Conservation (phyloP, 2,797 vertebrate species). For the Nannoperca obscura region DNA sequence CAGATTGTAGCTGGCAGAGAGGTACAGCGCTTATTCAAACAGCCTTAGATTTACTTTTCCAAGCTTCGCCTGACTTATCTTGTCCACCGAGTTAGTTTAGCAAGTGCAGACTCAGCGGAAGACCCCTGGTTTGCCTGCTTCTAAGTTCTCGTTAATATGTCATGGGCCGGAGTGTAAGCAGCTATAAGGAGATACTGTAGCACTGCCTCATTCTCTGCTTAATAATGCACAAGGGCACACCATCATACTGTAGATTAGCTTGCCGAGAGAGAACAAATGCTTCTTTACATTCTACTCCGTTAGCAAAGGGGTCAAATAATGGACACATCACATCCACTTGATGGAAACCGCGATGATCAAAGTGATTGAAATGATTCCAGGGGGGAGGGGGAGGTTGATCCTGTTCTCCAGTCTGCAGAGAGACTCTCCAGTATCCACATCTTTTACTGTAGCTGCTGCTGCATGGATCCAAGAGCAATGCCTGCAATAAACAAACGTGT, state of each 20-base stretch:
- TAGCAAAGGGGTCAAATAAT: conserved; percentile 46
- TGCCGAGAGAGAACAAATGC: conserved; percentile 34
- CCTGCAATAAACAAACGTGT: conserved; percentile 71
- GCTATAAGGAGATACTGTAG: conserved; percentile 56
- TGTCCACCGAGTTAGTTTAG: conserved; percentile 73
- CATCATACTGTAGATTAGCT: conserved; percentile 35
- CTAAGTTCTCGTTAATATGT: conserved; percentile 73
- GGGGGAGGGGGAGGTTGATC: conserved; percentile 29
- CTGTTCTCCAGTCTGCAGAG: conserved; percentile 54
- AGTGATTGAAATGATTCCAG: conserved; percentile 62
- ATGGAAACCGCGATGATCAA: conserved; percentile 66
- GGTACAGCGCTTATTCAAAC: conserved; percentile 78
- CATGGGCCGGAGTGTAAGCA: conserved; percentile 62
- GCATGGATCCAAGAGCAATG: conserved; percentile 56
- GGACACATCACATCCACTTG: conserved; percentile 51
- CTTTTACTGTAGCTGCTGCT: conserved; percentile 47
- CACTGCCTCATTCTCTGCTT: conserved; percentile 56
- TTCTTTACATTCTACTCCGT: conserved; percentile 45
- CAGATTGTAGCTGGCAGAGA: conserved; percentile 66
- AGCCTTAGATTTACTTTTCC: conserved; percentile 76
- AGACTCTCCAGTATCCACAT: conserved; percentile 43
- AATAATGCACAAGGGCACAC: conserved; percentile 63
- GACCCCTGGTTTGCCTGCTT: conserved; percentile 59
- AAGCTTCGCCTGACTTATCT: conserved; percentile 75
- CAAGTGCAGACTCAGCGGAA: conserved; percentile 79